phyloP scores from a whole-genome alignment of 1,140 invertebrate species.

The Neodiprion lecontei region DNA sequence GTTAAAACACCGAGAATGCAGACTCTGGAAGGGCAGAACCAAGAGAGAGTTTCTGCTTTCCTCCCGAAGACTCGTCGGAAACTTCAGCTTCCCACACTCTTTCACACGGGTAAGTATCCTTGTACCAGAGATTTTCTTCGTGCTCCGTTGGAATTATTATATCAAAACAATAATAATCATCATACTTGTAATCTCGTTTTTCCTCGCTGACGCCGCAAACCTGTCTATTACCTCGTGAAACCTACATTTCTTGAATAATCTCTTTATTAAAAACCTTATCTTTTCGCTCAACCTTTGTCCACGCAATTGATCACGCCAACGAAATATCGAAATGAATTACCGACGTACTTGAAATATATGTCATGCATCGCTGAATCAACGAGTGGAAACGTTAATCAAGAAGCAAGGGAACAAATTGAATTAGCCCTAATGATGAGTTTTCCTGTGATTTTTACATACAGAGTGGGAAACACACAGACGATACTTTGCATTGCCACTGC shows the following conservation, averaged over 20 bases:
- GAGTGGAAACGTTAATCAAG: too few species aligned
- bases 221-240: neutral
- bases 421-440: too few species aligned
- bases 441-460: too few species aligned
- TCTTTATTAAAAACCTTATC: neutral
- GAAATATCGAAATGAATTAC: neutral
- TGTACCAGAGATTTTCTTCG: neutral
- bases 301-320: too few species aligned
- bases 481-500: too few species aligned
- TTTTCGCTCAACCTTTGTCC: neutral
- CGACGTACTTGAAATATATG: neutral
- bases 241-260: constrained; percentile 1
- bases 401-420: too few species aligned
- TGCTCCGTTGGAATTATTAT: neutral
- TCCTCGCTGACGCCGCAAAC: neutral
- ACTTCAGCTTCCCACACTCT: neutral
- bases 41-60: neutral
- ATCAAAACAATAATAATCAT: neutral
- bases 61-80: neutral
- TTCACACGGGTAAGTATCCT: neutral
- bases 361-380: too few species aligned
- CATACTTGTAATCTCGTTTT: neutral
- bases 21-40: neutral
- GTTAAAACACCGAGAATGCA: neutral
- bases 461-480: too few species aligned